Percentiles rank a stretch among this genome's conserved stretches.
These are phyloP conservation scores for Melieria omissa DNA, from an alignment of 2,888 invertebrate species.

Conservation along the genomic window DNA sequence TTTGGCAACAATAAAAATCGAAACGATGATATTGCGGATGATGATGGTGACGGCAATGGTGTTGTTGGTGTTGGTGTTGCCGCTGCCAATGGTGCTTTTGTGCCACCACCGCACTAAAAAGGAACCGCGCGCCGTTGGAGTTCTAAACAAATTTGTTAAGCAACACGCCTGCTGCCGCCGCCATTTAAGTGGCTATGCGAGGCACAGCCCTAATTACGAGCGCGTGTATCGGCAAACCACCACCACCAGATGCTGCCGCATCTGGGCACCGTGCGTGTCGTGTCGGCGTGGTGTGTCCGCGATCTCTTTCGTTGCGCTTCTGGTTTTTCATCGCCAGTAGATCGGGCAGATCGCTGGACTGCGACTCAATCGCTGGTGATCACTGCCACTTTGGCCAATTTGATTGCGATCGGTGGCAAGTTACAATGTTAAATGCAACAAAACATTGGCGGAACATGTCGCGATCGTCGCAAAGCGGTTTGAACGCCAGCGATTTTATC, in stretches of 20 bases:
- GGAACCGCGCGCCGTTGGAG: slow-evolving; percentile 63
- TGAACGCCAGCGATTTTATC: too few species aligned
- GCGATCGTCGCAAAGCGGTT: too few species aligned
- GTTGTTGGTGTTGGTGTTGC: slow-evolving; percentile 16
- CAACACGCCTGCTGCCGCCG: slow-evolving; percentile 56
- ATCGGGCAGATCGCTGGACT: too few species aligned
- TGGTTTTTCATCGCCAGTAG: slow-evolving; percentile 55
- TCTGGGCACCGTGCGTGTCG: neutral
- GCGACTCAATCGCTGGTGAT: too few species aligned
- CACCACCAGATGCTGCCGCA: neutral
- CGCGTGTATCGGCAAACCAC: slow-evolving; percentile 49
- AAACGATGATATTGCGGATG: slow-evolving; percentile 4
- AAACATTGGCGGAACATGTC: too few species aligned
- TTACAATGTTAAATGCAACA: too few species aligned
- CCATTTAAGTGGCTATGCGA: slow-evolving; percentile 27
- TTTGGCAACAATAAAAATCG: slow-evolving; percentile 36
- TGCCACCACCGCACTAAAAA: slow-evolving; percentile 48
- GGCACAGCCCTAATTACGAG: slow-evolving; percentile 56
- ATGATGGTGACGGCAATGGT: slow-evolving; percentile 20
- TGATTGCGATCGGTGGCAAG: too few species aligned
- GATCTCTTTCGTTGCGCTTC: slow-evolving; percentile 64
- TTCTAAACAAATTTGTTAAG: slow-evolving; percentile 64
- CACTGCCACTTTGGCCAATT: too few species aligned
- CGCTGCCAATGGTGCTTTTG: neutral
- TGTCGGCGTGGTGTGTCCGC: slow-evolving; percentile 43